Evolutionary conservation across 2,797 vertebrate species (phyloP).

Genomic region (Sus cebifrons): DNA sequence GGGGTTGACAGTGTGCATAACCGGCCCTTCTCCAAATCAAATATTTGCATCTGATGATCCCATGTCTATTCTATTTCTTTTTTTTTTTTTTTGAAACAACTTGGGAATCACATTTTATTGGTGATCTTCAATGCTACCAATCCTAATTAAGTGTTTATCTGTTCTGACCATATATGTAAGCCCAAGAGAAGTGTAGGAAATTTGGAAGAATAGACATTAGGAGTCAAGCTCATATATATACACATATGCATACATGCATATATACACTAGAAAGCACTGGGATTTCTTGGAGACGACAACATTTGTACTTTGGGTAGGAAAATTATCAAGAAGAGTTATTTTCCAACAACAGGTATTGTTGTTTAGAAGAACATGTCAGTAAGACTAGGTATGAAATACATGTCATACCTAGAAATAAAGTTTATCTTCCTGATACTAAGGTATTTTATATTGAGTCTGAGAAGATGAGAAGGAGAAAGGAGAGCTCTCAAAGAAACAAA

Average conservation of each 20-base stretch:
- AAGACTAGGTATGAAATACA: slow-evolving; percentile 1
- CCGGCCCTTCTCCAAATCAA: background rate
- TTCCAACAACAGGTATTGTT: background rate
- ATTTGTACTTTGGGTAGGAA: background rate
- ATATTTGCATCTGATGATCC: background rate
- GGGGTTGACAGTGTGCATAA: background rate
- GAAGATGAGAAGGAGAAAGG: background rate
- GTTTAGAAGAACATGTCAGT: background rate
- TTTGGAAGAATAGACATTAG: background rate
- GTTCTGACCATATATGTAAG: background rate
- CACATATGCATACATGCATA: background rate
- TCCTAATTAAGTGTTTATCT: background rate
- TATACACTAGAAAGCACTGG: background rate
- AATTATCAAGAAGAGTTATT: slow-evolving; percentile 35
- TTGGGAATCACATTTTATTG: background rate
- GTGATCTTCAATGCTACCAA: background rate
- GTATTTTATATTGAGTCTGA: slow-evolving; percentile 27
- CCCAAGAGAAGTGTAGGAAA: background rate
- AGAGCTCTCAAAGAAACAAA: background rate
- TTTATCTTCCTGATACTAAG: slow-evolving; percentile 19
- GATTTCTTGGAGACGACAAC: slow-evolving; percentile 32
- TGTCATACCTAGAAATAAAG: background rate
- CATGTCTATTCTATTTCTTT: background rate
- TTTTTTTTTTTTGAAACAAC: background rate
- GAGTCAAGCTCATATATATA: background rate